Evolutionary conservation across 2,888 invertebrate species (phyloP), one percentile per base, ranked within the genome.

Genomic region (Andrena trimmerana): DNA sequence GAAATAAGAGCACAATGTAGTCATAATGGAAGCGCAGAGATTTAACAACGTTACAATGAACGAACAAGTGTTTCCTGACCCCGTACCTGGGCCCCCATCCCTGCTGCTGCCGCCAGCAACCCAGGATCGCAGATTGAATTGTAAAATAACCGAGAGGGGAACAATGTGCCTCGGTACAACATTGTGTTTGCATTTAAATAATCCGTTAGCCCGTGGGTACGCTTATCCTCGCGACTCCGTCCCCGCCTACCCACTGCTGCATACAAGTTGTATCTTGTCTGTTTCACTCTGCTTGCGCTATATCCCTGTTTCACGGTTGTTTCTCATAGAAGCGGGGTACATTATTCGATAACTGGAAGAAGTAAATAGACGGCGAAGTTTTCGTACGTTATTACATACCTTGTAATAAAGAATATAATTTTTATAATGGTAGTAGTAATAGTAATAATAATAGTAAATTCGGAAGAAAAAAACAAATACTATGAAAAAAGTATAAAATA

Each of bases 131-230:
- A 91, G 93, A 93, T 93, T 93, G 93, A 93, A 93, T 93, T 92
- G 92, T 93, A 93, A 93, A 93, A 93, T 93, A 93, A 93, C 93
- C 91, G 89, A 89, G 90, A 89, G 89, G 91, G 89, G 91, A 92
- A 92, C 92, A 93, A 92, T 92, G 90, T 88, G 86, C 90, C 84
- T 87, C 88, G 90, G 89, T 92, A 92, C 92, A 93, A 92, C 92
- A 91, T 91, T 92, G 91, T 93, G 93, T 93, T 93, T 93, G 93
- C 93, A 93, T 93, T 93, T 93, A 92, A 93, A 93, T 93, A 93
- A 93, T 93, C 93, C 90, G 93, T 90, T 90, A 92, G 88, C 89
- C 89, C 87, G 83, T 69, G 81, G 79, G 83, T 83, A 73, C 85
- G 85, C 81, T 84, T 73, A 84, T 84, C 76, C 77, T 68, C 59